Base-by-base conservation (phyloP, 2,888 invertebrate genomes). In the Acanthosoma haemorrhoidale region DNA sequence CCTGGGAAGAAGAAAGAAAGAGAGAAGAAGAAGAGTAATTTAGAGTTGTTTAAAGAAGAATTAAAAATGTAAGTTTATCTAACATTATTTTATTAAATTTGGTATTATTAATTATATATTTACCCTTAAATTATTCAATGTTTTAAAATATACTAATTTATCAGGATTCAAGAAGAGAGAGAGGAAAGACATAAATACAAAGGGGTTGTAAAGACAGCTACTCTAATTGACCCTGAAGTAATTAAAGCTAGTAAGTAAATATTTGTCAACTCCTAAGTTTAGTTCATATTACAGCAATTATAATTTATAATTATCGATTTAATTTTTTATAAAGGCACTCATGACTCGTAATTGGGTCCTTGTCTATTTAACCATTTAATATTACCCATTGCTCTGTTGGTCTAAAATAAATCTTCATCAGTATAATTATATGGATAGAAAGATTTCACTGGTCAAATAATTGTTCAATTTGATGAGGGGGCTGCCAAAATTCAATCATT, bases 11-110 rank as follows among this genome's bases (percentile, higher is more conserved):
- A 82, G 87, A 78, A 92, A 92, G 77, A 91, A 87, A 77, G 87
- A 86, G 91, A 90, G 75, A 96, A 95, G 79, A 94, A 94, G 80
- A 97, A 97, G 79, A 96, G 95, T 78, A 98, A 99, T 81, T 83
- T 99, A 73, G 99, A 99, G 80, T 82, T 94, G 15, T 99, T 99
- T 78, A 99, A 99, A 80, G 98, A 99, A 80, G 99, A 99, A 81
- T 81, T 99, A 51, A 89, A 95, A 83, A 89, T 91, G 94, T 94
- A 80, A 84, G 87, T 81, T 68, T 21, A 31, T n/a, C n/a, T n/a
- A n/a, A n/a, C n/a, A n/a, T n/a, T n/a, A 58, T 51, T 57, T 31
- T 39, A 34, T 4, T 34, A 29, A 66, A n/a, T 2, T 25, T 25
- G 51, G 51, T 51, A 51, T n/a, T n/a, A n/a, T n/a, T n/a, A n/a